phyloP scores from a whole-genome alignment of 2,888 invertebrate species.

The Polietes domitor region DNA sequence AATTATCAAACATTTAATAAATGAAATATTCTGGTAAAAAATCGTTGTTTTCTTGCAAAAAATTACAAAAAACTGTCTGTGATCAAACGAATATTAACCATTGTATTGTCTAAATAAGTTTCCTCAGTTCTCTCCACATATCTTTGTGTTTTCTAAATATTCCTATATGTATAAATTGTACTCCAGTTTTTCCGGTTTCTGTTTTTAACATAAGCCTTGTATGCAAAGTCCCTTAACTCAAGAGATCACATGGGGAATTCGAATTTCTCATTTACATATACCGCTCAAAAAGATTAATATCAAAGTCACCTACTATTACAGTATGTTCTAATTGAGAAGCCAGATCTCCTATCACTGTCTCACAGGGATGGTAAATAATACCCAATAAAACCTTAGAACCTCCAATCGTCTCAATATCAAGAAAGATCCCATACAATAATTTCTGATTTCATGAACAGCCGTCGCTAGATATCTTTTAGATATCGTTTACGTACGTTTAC shows the following conservation, averaged over 20 bases:
- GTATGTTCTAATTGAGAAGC: too few species aligned
- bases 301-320: too few species aligned
- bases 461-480: slow-evolving; percentile 14
- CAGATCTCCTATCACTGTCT: too few species aligned
- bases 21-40: too few species aligned
- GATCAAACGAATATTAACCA: too few species aligned
- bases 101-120: background rate
- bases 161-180: slow-evolving; percentile 11
- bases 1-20: too few species aligned
- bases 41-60: too few species aligned
- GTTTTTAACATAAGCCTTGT: background rate
- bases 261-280: too few species aligned
- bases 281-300: too few species aligned
- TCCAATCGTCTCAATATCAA: slow-evolving; percentile 2
- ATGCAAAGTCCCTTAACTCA: background rate
- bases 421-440: slow-evolving; percentile 20
- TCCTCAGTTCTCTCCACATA: slow-evolving; percentile 5
- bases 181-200: background rate
- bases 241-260: too few species aligned
- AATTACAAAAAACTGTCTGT: too few species aligned
- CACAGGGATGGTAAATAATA: slow-evolving; percentile 36
- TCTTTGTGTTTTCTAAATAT: slow-evolving; percentile 6
- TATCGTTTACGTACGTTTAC: slow-evolving; percentile 9
- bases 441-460: slow-evolving; percentile 7
- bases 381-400: slow-evolving; percentile 6